Conservation (phyloP, 1,140 invertebrate species). For the Battus philenor region DNA sequence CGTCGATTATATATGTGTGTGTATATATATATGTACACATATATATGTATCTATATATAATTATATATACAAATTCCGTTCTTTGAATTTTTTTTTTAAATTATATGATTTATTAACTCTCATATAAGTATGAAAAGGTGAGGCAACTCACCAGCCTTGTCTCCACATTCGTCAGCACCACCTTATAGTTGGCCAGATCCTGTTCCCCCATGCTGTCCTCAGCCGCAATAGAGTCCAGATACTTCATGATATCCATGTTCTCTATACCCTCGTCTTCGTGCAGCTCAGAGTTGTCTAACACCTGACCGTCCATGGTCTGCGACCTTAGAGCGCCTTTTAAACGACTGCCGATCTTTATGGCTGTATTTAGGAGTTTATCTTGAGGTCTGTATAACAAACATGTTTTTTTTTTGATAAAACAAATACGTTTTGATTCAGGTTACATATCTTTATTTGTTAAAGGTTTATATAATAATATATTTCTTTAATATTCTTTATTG, state of each 20-base stretch:
- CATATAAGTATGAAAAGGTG: too few relatives aligned
- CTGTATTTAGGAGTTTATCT: conserved; percentile 38
- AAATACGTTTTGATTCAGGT: too few relatives aligned
- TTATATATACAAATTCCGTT: too few relatives aligned
- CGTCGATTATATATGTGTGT: conserved; percentile 3
- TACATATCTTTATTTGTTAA: too few relatives aligned
- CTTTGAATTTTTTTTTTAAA: too few relatives aligned
- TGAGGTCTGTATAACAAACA: conserved; percentile 40
- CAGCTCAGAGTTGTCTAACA: conserved; percentile 43
- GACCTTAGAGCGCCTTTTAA: conserved; percentile 46
- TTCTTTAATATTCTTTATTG: too few relatives aligned
- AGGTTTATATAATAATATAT: too few relatives aligned
- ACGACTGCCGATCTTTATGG: conserved; percentile 45
- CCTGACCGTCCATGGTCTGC: conserved; percentile 50
- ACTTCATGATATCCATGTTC: conserved; percentile 64
- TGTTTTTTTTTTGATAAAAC: too few relatives aligned
- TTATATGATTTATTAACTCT: too few relatives aligned
- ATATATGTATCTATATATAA: too few relatives aligned
- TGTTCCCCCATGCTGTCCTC: conserved; percentile 51
- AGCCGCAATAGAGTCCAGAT: conserved; percentile 54
- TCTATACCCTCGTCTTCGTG: conserved; percentile 41
- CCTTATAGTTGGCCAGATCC: conserved; percentile 62
- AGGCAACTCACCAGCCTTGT: conserved; percentile 56
- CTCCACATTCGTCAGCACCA: conserved; percentile 63
- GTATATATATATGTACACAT: not conserved